Evolutionary conservation across 2,113 vertebrate genomes (phyloP), one percentile per base, ranked within the genome.

Genomic region (Oncorhynchus clarkii): DNA sequence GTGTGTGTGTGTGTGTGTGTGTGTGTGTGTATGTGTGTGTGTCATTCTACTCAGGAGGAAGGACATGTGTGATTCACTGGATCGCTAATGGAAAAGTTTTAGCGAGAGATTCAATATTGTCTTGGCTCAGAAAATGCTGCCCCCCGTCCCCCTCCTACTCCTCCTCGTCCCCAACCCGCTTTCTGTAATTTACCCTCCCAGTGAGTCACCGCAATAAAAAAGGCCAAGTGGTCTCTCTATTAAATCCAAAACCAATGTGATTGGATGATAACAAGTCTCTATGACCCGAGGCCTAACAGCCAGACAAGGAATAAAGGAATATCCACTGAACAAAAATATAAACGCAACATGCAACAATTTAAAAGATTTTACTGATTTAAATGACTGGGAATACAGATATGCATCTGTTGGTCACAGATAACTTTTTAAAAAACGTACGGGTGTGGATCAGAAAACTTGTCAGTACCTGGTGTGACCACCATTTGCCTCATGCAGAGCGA

Each of bases 131-230:
- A 45, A 71, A 48, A 62, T 62, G 74, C 64, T 31, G 16, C 22
- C 59, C 64, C 4, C 48, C 14, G 14, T 29, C 48, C 66, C 14
- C 57, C 66, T 31, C 66, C 27, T 54, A 26, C 67, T 69, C 16
- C 26, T 45, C 4, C 9, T 9, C 34, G 67, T 68, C 59, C 2
- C 64, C 66, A 51, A 69, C 49, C 45, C 5, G 72, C 18, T 48
- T 39, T 71, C 29, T 74, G 31, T 68, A 20, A 57, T 62, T 76
- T 20, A 45, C 39, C 39, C 39, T 66, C 3, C 13, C 3, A 67
- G 78, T 82, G 81, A 87, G 73, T 87, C 82, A 85, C 86, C 76
- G 72, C 65, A 76, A 82, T 54, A 75, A 79, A 67, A 78, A 70
- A 79, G 66, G 75, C 71, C 24, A 22, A 45, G 34, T 66, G 49